A percentile compares a stretch with the other conserved stretches of the same genome.
Evolutionary conservation across 2,797 vertebrate genomes (phyloP).

Genomic region (Malurus leucopterus): DNA sequence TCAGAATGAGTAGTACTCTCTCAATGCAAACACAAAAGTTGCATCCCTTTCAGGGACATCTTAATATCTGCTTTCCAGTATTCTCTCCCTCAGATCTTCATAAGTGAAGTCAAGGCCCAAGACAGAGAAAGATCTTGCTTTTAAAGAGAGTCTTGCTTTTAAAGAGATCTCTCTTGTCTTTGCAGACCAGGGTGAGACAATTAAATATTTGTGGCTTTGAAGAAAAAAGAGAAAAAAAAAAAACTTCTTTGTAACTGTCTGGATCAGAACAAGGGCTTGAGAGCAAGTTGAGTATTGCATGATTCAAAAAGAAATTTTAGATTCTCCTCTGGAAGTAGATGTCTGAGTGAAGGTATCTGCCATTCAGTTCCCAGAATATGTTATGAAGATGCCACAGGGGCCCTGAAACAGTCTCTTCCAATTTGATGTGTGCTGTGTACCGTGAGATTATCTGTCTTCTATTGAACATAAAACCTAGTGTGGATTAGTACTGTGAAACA

Average conservation of each 20-base stretch:
- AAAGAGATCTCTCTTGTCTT: neutral
- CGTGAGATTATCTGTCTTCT: neutral
- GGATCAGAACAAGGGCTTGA: neutral
- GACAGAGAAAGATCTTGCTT: neutral
- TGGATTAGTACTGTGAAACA: neutral
- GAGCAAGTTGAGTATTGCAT: neutral
- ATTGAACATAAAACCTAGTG: neutral
- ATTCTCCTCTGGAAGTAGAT: neutral
- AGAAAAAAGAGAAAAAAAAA: neutral
- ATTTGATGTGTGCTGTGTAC: neutral
- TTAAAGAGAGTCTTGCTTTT: neutral
- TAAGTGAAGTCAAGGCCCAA: neutral
- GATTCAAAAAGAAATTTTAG: neutral
- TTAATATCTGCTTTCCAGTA: neutral
- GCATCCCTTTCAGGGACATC: neutral
- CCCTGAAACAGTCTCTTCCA: neutral
- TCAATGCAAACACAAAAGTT: neutral
- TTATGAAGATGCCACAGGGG: fast-evolving
- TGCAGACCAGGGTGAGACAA: neutral
- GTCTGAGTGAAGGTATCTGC: neutral
- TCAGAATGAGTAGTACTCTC: neutral
- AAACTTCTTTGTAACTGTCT: fast-evolving
- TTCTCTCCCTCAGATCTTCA: neutral
- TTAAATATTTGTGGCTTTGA: neutral
- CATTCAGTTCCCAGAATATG: neutral